Percentiles rank a stretch among this genome's conserved stretches.
These are phyloP conservation scores for Bradypodion pumilum DNA, from an alignment of 2,797 vertebrate genomes.

Conservation along the genomic window DNA sequence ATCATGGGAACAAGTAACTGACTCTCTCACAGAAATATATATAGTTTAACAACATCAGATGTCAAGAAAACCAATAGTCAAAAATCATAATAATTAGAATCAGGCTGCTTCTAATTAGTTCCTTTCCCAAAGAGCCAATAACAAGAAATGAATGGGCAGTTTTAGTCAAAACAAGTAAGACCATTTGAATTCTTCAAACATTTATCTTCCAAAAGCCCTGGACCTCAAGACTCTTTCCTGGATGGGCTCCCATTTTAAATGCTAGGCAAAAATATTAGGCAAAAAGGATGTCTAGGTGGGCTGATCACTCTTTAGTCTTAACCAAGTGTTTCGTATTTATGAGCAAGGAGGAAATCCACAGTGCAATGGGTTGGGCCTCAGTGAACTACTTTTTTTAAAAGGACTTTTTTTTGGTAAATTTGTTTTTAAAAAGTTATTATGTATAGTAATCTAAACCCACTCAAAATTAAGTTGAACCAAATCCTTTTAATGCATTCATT, in stretches of 20 bases:
- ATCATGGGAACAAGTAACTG: slow-evolving; percentile 5
- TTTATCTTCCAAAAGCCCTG: too few species aligned
- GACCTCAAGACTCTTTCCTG: too few species aligned
- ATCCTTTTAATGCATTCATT: not conserved
- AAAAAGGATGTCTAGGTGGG: not conserved
- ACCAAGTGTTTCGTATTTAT: too few species aligned
- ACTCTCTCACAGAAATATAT: not conserved
- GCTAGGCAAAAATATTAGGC: not conserved
- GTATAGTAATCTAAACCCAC: not conserved
- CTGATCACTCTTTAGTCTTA: not conserved
- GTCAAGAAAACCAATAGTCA: not conserved
- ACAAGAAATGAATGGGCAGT: slow-evolving; percentile 1
- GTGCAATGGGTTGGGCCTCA: too few species aligned
- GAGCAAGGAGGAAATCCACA: too few species aligned
- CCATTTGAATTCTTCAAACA: not conserved
- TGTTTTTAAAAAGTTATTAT: not conserved
- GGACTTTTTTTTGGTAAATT: not conserved
- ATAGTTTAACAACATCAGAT: slow-evolving; percentile 1
- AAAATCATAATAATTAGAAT: slow-evolving; percentile 14
- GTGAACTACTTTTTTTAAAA: not conserved
- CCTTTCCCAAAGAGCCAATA: slow-evolving; percentile 11
- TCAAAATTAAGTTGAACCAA: not conserved
- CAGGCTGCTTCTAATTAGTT: not conserved
- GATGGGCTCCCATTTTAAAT: not conserved
- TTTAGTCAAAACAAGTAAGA: not conserved